Base-by-base conservation (phyloP, 2,113 vertebrate species). In the Rhabdornis inornatus region DNA sequence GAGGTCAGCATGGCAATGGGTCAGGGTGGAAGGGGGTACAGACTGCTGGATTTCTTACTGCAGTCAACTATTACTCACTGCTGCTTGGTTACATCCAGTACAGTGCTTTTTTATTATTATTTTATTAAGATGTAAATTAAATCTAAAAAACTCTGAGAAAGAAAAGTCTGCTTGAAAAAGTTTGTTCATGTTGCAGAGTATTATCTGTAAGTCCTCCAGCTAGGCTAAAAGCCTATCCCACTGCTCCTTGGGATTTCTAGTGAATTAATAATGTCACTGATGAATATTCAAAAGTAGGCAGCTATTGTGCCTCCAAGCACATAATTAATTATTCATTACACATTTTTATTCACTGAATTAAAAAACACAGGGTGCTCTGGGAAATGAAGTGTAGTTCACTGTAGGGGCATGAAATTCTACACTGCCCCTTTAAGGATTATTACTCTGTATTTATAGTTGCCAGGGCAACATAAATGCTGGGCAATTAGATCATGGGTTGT, bases 251-350 rank as follows among this genome's bases (percentile, higher is more conserved):
- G 98, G 98, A 98, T 97, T 98, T 97, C 98, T 98, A 97, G 98
- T 98, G 98, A 98, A 98, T 98, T 98, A 98, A 98, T 98, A 98
- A 98, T 98, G 97, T 97, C 97, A 92, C 97, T 97, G 98, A 98
- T 98, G 98, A 98, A 98, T 98, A 98, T 98, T 98, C 98, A 98
- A 98, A 98, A 98, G 98, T 98, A 98, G 98, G 98, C 98, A 97
- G 98, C 98, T 98, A 98, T 98, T 98, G 98, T 98, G 98, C 98
- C 98, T 98, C 97, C 98, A 98, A 98, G 98, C 98, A 98, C 97
- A 97, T 98, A 98, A 98, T 98, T 98, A 98, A 98, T 98, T 98
- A 98, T 98, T 98, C 98, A 98, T 98, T 98, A 98, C 97, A 98
- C 98, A 98, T 98, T 98, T 98, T 98, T 98, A 98, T 98, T 98